These are phyloP conservation scores for Planococcus citri DNA, from an alignment of 1,140 invertebrate species.

Conservation along the genomic window DNA sequence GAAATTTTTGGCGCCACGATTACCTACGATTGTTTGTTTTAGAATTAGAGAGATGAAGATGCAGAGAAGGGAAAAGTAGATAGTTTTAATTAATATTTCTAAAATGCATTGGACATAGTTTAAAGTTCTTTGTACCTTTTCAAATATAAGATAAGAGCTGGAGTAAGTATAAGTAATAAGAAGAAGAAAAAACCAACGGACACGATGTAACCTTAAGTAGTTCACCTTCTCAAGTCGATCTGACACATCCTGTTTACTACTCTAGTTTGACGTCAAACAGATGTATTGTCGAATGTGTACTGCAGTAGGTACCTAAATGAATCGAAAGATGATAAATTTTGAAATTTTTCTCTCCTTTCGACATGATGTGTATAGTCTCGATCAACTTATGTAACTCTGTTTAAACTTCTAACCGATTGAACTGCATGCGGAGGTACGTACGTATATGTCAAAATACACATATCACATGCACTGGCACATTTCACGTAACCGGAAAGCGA, in stretches of 20 bases:
- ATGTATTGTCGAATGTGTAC: neutral
- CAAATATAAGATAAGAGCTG: no score
- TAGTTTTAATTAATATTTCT: neutral
- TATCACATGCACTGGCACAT: no score
- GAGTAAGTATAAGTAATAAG: neutral
- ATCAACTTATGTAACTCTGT: no score
- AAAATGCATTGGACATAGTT: neutral
- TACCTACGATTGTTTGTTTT: no score
- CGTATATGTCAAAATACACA: no score
- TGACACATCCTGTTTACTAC: conserved; percentile 6
- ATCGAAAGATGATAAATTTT: neutral
- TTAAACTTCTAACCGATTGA: neutral
- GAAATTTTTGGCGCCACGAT: no score
- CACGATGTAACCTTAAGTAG: neutral
- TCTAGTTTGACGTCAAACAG: neutral
- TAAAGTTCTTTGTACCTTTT: neutral
- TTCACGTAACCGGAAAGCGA: neutral
- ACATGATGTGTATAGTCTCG: neutral
- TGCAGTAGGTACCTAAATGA: no score
- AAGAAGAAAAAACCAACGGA: neutral
- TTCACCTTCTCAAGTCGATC: neutral
- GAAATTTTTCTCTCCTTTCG: neutral
- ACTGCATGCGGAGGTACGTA: neutral
- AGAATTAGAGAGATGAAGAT: no score
- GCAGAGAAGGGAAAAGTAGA: neutral